phyloP scores from a whole-genome alignment of 2,888 invertebrate genomes.

The Cheilosia variabilis region DNA sequence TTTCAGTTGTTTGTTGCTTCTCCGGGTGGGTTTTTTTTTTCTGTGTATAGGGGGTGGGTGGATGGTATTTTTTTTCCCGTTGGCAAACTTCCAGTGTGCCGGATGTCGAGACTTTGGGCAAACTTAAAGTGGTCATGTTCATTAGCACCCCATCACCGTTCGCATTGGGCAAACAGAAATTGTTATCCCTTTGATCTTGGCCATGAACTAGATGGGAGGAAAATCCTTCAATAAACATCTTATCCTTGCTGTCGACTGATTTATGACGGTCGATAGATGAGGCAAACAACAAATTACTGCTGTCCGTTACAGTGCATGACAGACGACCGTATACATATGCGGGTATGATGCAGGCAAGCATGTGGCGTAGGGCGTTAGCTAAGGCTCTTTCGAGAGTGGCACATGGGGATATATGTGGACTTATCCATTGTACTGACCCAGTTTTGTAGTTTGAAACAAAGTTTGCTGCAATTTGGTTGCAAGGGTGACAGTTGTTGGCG shows the following conservation, averaged over 20 bases:
- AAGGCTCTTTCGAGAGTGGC: background rate
- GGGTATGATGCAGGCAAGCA: conserved; percentile 43
- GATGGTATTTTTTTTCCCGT: conserved; percentile 3
- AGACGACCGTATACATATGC: conserved; percentile 24
- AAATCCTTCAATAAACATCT: conserved; percentile 52
- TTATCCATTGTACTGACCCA: too few species aligned
- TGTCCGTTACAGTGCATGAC: conserved; percentile 52
- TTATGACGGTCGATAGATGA: conserved; percentile 52
- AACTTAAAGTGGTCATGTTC: conserved; percentile 71
- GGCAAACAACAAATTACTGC: conserved; percentile 54
- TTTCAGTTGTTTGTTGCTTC: conserved; percentile 11
- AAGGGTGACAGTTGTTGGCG: too few species aligned
- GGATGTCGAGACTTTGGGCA: conserved; percentile 60
- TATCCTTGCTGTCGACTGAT: conserved; percentile 62
- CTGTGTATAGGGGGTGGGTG: background rate
- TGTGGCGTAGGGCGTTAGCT: background rate
- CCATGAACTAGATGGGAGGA: conserved; percentile 43
- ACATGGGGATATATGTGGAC: too few species aligned
- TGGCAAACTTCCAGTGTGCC: conserved; percentile 60
- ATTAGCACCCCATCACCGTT: conserved; percentile 69
- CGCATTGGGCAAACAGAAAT: conserved; percentile 57
- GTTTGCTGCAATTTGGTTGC: too few species aligned
- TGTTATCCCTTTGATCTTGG: conserved; percentile 74
- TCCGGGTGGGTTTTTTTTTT: background rate
- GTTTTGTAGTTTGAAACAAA: too few species aligned